phyloP scores from a whole-genome alignment of 2,888 invertebrate species.

The Helobdella robusta region DNA sequence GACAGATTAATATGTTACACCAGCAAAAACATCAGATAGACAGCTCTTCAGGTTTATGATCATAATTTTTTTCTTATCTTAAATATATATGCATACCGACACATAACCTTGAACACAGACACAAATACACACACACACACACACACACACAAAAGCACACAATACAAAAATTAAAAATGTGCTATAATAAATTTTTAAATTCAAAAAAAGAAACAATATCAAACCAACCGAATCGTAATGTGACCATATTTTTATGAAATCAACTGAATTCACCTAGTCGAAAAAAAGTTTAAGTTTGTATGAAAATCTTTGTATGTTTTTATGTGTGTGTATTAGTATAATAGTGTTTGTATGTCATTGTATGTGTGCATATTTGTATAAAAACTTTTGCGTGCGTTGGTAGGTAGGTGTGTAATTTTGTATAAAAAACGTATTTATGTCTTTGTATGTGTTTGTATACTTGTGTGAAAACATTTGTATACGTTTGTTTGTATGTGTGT shows the following conservation, averaged over 20 bases:
- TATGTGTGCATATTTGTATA: too few species aligned
- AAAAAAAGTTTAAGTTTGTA: not conserved
- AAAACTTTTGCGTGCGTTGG: too few species aligned
- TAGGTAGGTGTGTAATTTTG: too few species aligned
- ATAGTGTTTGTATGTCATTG: too few species aligned
- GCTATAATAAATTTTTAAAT: not conserved
- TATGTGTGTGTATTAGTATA: too few species aligned
- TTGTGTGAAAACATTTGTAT: too few species aligned
- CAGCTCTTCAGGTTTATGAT: too few species aligned
- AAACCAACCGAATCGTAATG: constrained; percentile 23
- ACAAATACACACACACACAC: not conserved
- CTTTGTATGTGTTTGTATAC: too few species aligned
- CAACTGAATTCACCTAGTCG: constrained; percentile 21
- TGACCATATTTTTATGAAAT: constrained; percentile 25
- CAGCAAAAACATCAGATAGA: too few species aligned
- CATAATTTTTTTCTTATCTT: not conserved
- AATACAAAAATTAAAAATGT: not conserved
- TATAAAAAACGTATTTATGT: too few species aligned
- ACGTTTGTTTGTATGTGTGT: too few species aligned
- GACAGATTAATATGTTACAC: too few species aligned
- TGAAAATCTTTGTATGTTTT: not conserved
- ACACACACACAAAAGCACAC: not conserved
- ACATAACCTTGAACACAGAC: not conserved
- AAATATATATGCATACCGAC: not conserved
- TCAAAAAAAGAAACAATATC: not conserved